Conservation (phyloP, 2,113 vertebrate species). For the Aplodontia rufa region DNA sequence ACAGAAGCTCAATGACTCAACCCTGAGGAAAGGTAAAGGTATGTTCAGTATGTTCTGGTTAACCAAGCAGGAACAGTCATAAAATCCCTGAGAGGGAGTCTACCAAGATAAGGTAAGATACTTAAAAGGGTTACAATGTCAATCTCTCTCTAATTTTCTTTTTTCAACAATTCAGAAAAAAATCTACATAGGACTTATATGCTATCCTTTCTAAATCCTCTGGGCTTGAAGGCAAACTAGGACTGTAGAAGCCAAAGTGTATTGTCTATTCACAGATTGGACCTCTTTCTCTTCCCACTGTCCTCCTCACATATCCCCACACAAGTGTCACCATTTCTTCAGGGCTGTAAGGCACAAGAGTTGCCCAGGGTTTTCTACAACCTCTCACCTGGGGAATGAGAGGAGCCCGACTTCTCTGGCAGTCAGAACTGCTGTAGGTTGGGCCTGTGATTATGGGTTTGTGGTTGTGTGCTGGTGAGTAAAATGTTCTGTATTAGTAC, state of each 20-base stretch:
- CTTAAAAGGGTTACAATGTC: background rate
- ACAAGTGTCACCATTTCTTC: background rate
- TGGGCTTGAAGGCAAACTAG: background rate
- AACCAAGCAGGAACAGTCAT: background rate
- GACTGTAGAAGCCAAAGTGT: background rate
- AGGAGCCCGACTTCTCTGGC: background rate
- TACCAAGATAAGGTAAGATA: background rate
- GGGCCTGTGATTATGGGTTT: background rate
- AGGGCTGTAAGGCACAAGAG: background rate
- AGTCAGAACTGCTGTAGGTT: background rate
- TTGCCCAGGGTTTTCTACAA: background rate
- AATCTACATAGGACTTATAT: background rate
- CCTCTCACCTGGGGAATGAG: background rate
- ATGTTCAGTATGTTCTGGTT: background rate
- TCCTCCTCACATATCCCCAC: background rate
- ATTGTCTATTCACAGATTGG: too few relatives aligned
- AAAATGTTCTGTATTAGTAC: too few relatives aligned
- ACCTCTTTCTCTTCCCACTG: fast-evolving
- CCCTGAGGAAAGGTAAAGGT: background rate
- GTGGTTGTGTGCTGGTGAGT: background rate
- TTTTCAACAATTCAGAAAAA: background rate
- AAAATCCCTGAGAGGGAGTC: background rate
- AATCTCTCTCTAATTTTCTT: background rate
- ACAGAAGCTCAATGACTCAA: background rate
- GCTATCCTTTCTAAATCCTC: background rate